Evolutionary conservation across 35 echinoderm and acorn worm genomes (phyloP).

Genomic region (Heliocidaris tuberculata): DNA sequence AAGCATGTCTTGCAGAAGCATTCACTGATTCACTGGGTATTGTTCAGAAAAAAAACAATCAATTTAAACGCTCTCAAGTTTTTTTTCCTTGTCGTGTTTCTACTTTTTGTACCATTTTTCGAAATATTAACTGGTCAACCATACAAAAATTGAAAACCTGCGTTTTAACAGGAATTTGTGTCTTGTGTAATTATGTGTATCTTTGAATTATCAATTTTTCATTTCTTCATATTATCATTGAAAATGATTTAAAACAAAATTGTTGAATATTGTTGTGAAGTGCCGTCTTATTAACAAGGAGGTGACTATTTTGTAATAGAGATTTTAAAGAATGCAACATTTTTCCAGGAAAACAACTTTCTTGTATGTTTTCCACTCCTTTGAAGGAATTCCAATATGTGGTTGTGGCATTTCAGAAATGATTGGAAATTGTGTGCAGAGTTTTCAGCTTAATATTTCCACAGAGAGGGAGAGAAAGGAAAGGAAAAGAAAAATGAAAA

Average conservation of each 20-base stretch:
- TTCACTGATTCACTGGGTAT: background rate
- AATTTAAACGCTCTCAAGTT: background rate
- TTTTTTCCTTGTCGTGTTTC: background rate
- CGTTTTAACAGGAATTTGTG: background rate
- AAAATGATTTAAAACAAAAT: background rate
- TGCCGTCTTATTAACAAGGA: background rate
- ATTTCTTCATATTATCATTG: background rate
- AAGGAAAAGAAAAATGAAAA: background rate
- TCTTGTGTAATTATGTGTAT: background rate
- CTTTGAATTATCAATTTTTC: background rate
- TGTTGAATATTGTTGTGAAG: background rate
- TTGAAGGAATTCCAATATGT: background rate
- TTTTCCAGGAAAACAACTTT: too few species aligned
- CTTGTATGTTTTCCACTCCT: background rate
- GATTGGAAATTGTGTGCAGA: background rate
- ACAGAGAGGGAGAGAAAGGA: background rate
- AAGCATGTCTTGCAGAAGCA: background rate
- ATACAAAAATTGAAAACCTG: background rate
- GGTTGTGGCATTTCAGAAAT: background rate
- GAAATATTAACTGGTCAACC: background rate
- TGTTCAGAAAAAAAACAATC: background rate
- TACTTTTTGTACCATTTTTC: background rate
- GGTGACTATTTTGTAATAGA: background rate
- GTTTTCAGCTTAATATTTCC: background rate
- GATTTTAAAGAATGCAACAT: background rate